Evolutionary conservation across 2,113 vertebrate genomes (phyloP).

Genomic region (Martes martes): DNA sequence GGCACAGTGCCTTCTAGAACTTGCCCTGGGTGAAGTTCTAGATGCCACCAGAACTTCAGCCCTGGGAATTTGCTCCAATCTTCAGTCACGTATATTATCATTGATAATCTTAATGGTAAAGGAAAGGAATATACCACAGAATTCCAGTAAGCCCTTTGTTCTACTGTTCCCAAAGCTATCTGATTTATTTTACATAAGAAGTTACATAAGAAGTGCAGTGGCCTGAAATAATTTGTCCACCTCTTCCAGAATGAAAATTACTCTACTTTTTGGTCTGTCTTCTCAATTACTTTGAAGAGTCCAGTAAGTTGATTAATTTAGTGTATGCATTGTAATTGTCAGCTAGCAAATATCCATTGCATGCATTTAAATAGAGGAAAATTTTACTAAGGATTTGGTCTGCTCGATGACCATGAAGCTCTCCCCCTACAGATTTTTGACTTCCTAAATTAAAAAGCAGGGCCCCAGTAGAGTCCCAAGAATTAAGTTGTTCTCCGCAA

Average conservation of each 20-base stretch:
- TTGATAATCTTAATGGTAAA: background rate
- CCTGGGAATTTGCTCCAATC: background rate
- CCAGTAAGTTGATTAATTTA: background rate
- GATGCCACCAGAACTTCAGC: background rate
- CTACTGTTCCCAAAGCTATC: background rate
- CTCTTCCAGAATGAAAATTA: constrained; percentile 1
- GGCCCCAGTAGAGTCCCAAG: background rate
- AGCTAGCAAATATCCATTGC: background rate
- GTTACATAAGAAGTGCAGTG: background rate
- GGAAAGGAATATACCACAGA: background rate
- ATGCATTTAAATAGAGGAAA: background rate
- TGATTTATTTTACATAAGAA: background rate
- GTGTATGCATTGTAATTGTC: background rate
- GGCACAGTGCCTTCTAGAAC: background rate
- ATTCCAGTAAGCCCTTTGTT: background rate
- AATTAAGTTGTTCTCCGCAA: background rate
- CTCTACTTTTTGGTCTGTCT: background rate
- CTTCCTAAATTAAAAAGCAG: background rate
- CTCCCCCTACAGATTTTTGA: background rate
- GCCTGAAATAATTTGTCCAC: background rate
- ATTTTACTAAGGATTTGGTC: background rate
- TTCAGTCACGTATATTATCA: background rate
- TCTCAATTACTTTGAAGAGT: background rate
- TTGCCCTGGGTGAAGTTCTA: too few species aligned
- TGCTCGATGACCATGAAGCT: background rate